Evolutionary conservation across 2,113 vertebrate genomes (phyloP).

Genomic region (Aptenodytes patagonicus): DNA sequence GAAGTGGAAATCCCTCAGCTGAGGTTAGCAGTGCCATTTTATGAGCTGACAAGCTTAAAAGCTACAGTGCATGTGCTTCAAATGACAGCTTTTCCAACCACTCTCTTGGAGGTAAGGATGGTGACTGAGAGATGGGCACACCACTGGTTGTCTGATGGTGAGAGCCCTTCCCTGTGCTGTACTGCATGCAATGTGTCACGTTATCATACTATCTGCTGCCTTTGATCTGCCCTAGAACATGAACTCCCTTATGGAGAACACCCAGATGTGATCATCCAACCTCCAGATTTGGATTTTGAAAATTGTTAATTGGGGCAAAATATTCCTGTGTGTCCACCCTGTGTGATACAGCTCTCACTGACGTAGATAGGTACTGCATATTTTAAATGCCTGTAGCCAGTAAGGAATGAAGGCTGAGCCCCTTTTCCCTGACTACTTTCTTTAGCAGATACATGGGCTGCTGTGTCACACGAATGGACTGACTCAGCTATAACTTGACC

Average conservation of each 20-base stretch:
- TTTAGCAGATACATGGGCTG: conserved; percentile 11
- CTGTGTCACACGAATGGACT: conserved; percentile 2
- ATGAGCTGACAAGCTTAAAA: not conserved
- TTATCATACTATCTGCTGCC: not conserved
- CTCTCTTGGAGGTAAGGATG: not conserved
- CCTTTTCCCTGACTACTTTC: not conserved
- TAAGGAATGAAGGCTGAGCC: not conserved
- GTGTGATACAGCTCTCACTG: not conserved
- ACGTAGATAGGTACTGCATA: not conserved
- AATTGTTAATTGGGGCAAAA: conserved; percentile 38
- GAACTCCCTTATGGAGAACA: not conserved
- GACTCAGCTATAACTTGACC: conserved; percentile 64
- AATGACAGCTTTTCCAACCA: not conserved
- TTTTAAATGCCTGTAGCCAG: conserved; percentile 16
- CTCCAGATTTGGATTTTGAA: not conserved
- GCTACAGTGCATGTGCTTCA: not conserved
- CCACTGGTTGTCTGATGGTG: fast-evolving
- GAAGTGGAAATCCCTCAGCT: not conserved
- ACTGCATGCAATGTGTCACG: fast-evolving
- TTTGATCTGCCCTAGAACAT: conserved; percentile 15
- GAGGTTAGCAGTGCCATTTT: not conserved
- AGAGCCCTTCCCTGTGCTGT: not conserved
- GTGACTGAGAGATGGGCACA: not conserved
- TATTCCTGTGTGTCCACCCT: not conserved
- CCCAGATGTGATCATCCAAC: not conserved